A percentile compares a stretch with the other conserved stretches of the same genome.
Conservation (phyloP, 1,140 invertebrate genomes). For the Trinorchestia longiramus region DNA sequence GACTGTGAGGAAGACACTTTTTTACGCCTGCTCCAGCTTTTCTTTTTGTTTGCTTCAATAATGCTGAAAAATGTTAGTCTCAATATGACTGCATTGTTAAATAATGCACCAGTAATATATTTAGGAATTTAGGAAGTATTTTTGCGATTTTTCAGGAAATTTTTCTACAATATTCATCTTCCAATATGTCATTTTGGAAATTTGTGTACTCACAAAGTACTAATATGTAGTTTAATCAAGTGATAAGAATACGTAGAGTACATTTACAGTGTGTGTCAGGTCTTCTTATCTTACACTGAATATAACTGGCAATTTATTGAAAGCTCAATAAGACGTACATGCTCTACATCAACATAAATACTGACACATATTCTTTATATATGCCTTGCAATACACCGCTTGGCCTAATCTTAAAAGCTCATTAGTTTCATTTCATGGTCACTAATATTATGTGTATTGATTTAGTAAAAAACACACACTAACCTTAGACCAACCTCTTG, state of each 20-base stretch:
- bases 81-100: neutral
- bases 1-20: neutral
- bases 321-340: neutral
- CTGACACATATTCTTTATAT: neutral
- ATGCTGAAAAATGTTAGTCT: neutral
- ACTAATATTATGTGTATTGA: neutral
- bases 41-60: neutral
- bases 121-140: neutral
- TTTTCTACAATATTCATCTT: neutral
- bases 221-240: neutral
- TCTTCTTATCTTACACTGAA: too few species aligned
- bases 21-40: neutral
- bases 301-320: too few species aligned
- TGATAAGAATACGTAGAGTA: too few species aligned
- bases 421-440: neutral
- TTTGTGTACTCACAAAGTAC: neutral
- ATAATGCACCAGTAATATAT: neutral
- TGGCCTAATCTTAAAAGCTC: neutral
- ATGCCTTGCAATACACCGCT: neutral
- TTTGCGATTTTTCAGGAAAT: neutral
- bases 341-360: neutral
- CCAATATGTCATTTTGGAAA: neutral
- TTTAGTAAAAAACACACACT: neutral
- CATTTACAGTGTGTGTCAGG: too few species aligned
- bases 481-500: too few species aligned